Percentiles rank a stretch among this genome's conserved stretches.
These are phyloP conservation scores for Hexactinellida sp. DNA, from an alignment of 37 sponge, comb jelly and placozoan genomes.

Conservation along the genomic window DNA sequence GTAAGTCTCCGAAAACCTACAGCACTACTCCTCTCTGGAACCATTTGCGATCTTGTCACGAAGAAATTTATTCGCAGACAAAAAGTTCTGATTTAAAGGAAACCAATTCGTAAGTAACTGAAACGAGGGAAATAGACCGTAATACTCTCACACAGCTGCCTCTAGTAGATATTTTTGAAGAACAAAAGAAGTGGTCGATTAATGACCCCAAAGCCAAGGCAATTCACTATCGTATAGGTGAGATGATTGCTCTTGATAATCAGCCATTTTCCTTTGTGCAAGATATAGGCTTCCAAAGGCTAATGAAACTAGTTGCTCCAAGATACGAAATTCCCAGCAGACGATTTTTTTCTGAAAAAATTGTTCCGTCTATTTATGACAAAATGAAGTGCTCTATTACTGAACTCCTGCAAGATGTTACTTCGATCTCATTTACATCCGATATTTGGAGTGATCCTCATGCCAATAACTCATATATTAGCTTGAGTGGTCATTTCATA, in stretches of 20 bases:
- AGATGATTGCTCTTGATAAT: conserved; percentile 27
- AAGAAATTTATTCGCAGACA: too few relatives aligned
- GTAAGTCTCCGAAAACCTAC: neutral
- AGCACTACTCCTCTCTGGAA: neutral
- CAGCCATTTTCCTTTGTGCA: conserved; percentile 28
- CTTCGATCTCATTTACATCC: neutral
- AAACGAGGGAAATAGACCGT: too few relatives aligned
- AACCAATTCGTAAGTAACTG: neutral
- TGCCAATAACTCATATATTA: neutral
- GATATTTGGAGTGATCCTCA: neutral
- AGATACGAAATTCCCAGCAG: too few relatives aligned
- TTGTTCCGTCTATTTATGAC: neutral
- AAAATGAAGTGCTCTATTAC: neutral
- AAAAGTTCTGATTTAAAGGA: neutral
- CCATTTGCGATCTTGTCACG: too few relatives aligned
- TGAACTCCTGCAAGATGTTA: neutral
- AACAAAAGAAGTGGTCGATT: conserved; percentile 20
- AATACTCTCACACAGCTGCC: neutral
- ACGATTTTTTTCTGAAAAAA: neutral
- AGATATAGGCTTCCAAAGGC: conserved; percentile 23
- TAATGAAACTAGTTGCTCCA: too few relatives aligned
- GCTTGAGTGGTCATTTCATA: neutral
- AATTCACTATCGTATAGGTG: conserved; percentile 18
- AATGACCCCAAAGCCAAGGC: conserved; percentile 25
- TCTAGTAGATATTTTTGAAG: neutral